Evolutionary conservation across 2,797 vertebrate genomes (phyloP), one percentile per base, ranked within the genome.

Genomic region (Helicolenus hilgendorfi): DNA sequence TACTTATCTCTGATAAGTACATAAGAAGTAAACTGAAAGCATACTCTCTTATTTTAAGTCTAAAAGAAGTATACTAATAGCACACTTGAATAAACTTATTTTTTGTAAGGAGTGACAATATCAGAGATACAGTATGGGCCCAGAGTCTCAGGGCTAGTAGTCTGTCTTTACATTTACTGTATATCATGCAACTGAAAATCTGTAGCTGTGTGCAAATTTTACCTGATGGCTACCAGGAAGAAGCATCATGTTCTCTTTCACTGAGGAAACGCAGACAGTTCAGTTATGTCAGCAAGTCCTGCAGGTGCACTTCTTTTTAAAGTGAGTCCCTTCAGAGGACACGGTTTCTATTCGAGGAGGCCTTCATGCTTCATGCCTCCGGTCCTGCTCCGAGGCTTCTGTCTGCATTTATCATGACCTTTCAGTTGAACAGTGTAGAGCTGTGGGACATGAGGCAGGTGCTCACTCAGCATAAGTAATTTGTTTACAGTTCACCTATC

Each of bases 251-350:
- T 73, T 84, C 72, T 53, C 31, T 90, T 89, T 89, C 77, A 81
- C 2, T 71, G 31, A 85, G 74, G 58, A 89, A 86, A 64, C 27
- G 0, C 59, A 68, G 35, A 77, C 15, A 41, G 64, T 78, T 81
- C 15, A 77, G 80, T 70, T 79, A 67, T 1, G 0, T 64, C 84
- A 83, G 60, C n/a, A 56, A 77, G 26, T 36, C 38, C 45, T 82
- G 86, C 88, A 95, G 91, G 85, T 92, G 87, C 35, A 41, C 14
- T 31, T 45, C 69, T 56, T 35, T 45, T 18, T 27, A 9, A 15
- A 74, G 31, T 4, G 36, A 77, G 62, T 20, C 22, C 10, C 72
- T 75, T 70, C 27, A 74, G 71, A 89, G 53, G 38, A 81, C 56
- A 72, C 5, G 1, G 69, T 82, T 84, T 89, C 77, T 90, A 15